Conservation (phyloP, 2,113 vertebrate genomes). For the Jacana jacana region DNA sequence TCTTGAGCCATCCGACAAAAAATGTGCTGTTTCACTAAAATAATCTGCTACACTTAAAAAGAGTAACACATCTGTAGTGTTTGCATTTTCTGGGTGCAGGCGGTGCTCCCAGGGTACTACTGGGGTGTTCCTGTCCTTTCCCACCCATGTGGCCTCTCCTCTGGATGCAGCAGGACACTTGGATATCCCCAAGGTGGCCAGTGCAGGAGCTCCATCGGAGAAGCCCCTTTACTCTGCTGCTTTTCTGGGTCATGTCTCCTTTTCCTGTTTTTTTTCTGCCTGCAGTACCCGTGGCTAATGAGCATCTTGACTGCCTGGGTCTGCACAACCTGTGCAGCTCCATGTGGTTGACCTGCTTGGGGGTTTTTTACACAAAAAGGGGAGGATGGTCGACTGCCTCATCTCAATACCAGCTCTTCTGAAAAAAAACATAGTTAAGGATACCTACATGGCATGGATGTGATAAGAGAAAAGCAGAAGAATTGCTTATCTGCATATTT, state of each 20-base stretch:
- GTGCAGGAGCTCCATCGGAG: not conserved
- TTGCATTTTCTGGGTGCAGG: not conserved
- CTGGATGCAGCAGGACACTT: not conserved
- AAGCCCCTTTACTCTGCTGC: not conserved
- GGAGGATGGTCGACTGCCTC: not conserved
- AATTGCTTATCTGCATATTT: not conserved
- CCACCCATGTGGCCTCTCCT: not conserved
- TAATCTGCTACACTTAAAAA: fast-evolving
- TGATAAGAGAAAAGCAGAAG: not conserved
- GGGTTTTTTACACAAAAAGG: fast-evolving
- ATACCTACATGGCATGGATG: not conserved
- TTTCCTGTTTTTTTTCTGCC: not conserved
- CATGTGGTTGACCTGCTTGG: not conserved
- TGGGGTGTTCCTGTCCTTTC: not conserved
- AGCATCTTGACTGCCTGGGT: not conserved
- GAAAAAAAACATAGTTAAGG: not conserved
- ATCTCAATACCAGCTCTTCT: not conserved
- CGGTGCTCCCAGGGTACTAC: not conserved
- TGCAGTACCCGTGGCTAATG: not conserved
- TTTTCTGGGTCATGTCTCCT: not conserved
- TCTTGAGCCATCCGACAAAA: not conserved
- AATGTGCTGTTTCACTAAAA: fast-evolving
- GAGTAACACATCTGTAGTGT: not conserved
- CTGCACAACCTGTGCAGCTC: not conserved
- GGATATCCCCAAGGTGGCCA: not conserved